These are phyloP conservation scores for Gobio gobio DNA, from an alignment of 2,113 vertebrate species.

Conservation along the genomic window DNA sequence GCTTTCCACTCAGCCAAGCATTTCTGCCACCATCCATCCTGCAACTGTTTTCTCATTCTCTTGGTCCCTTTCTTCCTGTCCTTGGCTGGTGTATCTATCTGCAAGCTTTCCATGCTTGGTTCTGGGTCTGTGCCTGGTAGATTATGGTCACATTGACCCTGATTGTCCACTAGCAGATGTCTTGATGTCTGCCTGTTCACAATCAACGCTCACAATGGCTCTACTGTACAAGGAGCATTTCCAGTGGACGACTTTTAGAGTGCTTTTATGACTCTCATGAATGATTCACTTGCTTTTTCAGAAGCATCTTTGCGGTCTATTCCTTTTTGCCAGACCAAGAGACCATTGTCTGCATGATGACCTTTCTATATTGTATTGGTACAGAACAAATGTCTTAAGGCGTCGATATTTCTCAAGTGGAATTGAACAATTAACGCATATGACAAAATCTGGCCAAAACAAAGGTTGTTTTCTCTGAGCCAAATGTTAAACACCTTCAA, in stretches of 20 bases:
- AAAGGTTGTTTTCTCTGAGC: background rate
- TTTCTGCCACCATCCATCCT: constrained; percentile 25
- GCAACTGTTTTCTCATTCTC: background rate
- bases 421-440: background rate
- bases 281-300: constrained; percentile 16
- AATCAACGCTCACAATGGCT: background rate
- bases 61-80: background rate
- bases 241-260: background rate
- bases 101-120: background rate
- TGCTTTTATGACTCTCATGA: constrained; percentile 1
- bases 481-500: too few relatives aligned
- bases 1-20: constrained; percentile 47
- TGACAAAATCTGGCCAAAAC: background rate
- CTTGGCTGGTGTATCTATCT: background rate
- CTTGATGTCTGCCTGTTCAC: constrained; percentile 4
- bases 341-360: background rate
- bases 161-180: constrained; percentile 9
- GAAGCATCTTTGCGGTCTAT: background rate
- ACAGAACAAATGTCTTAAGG: background rate
- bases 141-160: constrained; percentile 17
- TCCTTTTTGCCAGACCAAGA: background rate
- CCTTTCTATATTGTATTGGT: background rate
- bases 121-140: constrained; percentile 10
- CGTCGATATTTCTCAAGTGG: background rate
- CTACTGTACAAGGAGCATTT: constrained; percentile 21